Conservation (phyloP, 2,113 vertebrate genomes). For the Callipepla squamata region DNA sequence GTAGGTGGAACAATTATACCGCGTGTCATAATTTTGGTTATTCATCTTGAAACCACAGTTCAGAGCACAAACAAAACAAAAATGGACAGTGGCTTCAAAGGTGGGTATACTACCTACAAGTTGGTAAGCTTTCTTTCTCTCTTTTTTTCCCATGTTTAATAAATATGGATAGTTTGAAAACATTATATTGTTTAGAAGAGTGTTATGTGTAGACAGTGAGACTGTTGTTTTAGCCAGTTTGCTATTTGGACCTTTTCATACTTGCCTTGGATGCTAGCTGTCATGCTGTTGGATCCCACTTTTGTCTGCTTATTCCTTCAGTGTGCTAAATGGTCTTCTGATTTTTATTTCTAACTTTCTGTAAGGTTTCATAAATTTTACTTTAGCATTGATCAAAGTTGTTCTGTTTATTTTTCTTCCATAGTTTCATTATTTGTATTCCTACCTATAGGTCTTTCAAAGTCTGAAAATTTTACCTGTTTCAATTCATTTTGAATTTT, state of each 20-base stretch:
- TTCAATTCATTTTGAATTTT: background rate
- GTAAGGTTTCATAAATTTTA: background rate
- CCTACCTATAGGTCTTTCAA: background rate
- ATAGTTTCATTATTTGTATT: background rate
- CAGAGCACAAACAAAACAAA: background rate
- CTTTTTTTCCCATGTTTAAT: background rate
- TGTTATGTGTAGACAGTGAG: background rate
- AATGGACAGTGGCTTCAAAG: background rate
- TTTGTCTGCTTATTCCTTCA: background rate
- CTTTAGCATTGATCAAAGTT: background rate
- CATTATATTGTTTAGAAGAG: background rate
- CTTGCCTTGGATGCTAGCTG: background rate
- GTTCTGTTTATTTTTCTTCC: background rate
- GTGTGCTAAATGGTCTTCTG: background rate
- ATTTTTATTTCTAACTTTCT: background rate
- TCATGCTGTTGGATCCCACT: background rate
- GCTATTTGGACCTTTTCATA: background rate
- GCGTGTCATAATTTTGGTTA: background rate
- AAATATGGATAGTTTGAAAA: fast-evolving
- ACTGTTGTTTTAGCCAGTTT: background rate
- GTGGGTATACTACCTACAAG: background rate
- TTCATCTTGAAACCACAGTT: background rate
- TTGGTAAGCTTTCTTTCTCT: background rate
- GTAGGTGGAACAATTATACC: background rate
- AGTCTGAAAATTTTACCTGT: background rate